These are phyloP conservation scores for Muschampia plurimacula DNA, from an alignment of 2,888 invertebrate genomes.

Conservation along the genomic window DNA sequence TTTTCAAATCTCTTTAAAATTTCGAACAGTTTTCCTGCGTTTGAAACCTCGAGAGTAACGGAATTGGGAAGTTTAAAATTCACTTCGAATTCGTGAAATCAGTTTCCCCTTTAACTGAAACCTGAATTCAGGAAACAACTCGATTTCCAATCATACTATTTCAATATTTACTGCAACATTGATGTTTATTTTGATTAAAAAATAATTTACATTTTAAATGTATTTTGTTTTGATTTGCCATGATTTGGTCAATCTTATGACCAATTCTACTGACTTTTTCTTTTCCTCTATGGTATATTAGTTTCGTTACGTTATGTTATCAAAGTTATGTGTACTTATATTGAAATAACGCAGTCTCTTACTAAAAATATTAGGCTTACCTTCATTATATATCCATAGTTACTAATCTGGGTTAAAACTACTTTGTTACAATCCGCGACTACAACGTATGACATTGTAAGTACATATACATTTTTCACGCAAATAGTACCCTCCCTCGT, in stretches of 20 bases:
- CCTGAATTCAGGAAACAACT: constrained; percentile 3
- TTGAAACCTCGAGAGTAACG: constrained; percentile 13
- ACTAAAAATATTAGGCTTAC: too few species aligned
- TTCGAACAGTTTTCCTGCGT: constrained; percentile 10
- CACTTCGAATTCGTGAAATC: constrained; percentile 17
- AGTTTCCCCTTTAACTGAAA: constrained; percentile 16
- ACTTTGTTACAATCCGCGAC: too few species aligned
- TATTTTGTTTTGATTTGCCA: background rate
- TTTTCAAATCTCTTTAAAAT: constrained; percentile 14
- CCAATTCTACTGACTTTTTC: too few species aligned
- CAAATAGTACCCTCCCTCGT: too few species aligned
- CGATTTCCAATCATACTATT: constrained; percentile 24
- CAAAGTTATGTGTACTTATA: too few species aligned
- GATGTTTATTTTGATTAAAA: background rate
- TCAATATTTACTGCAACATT: constrained; percentile 18
- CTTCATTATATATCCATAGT: too few species aligned
- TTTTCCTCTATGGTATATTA: too few species aligned
- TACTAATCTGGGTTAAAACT: too few species aligned
- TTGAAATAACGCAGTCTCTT: too few species aligned
- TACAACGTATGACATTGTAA: too few species aligned
- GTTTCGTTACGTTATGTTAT: too few species aligned
- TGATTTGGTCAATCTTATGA: background rate
- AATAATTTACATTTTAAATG: background rate
- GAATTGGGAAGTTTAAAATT: constrained; percentile 17
- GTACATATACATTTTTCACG: too few species aligned